These are phyloP conservation scores for Theretra japonica DNA, from an alignment of 2,888 invertebrate species.

Conservation along the genomic window DNA sequence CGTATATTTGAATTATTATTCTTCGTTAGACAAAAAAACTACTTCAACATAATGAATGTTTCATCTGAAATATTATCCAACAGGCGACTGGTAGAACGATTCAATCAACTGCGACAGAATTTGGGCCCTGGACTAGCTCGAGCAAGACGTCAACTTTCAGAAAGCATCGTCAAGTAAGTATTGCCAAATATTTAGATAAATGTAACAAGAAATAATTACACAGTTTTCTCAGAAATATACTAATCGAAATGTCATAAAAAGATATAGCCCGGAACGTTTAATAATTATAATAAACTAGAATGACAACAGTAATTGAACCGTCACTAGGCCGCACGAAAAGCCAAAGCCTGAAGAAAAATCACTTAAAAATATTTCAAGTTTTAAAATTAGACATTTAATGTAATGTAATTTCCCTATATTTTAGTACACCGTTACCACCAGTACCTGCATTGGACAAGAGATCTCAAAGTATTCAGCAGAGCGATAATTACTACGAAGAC, in stretches of 20 bases:
- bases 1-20: no score
- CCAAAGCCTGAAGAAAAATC: no score
- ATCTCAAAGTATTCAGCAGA: conserved; percentile 82
- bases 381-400: no score
- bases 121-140: conserved; percentile 87
- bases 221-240: no score
- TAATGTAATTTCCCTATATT: conserved; percentile 3
- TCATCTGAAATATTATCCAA: not conserved
- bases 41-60: no score
- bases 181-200: no score
- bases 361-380: not conserved
- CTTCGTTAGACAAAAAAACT: no score
- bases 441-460: conserved; percentile 89
- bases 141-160: conserved; percentile 88
- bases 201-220: not conserved
- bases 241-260: no score
- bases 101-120: conserved; percentile 92
- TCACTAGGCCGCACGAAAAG: not conserved
- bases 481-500: conserved; percentile 82
- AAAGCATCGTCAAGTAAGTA: conserved; percentile 92
- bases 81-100: conserved; percentile 93
- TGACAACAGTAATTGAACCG: not conserved
- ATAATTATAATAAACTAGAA: no score
- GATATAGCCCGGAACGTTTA: no score
- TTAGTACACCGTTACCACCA: conserved; percentile 92